These are phyloP conservation scores for Drosophila albomicans DNA, from an alignment of 1,140 invertebrate species.

Conservation along the genomic window DNA sequence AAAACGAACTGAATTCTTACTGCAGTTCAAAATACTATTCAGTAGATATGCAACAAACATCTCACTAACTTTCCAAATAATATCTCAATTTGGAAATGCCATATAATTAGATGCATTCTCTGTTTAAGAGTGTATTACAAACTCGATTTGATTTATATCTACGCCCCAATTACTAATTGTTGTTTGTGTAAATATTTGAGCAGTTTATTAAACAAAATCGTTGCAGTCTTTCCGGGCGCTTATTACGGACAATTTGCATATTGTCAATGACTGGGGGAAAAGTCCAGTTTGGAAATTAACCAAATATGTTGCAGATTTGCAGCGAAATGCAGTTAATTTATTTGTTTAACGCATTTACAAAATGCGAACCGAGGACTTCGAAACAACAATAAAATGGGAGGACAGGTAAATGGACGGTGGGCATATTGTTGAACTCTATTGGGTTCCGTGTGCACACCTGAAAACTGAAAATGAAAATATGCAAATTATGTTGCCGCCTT, in stretches of 20 bases:
- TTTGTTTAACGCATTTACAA: conserved; percentile 68
- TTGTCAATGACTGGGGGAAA: conserved; percentile 15
- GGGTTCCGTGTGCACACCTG: conserved; percentile 14
- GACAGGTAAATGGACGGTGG: conserved; percentile 3
- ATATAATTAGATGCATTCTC: no score
- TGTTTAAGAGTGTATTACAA: not conserved
- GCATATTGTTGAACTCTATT: conserved; percentile 43
- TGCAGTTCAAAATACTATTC: no score
- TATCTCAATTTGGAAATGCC: no score
- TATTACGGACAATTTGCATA: conserved; percentile 60
- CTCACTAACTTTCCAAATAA: no score
- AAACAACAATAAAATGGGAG: not conserved
- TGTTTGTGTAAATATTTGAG: conserved; percentile 65
- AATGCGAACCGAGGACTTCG: not conserved
- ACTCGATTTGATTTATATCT: not conserved
- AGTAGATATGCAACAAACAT: no score
- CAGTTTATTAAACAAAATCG: conserved; percentile 70
- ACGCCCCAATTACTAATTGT: not conserved
- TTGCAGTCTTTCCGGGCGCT: conserved; percentile 39
- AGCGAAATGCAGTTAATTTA: conserved; percentile 70
- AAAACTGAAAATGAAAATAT: conserved; percentile 44
- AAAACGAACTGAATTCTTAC: no score
- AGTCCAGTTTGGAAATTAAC: conserved; percentile 68
- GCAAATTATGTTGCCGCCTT: conserved; percentile 44
- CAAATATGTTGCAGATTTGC: conserved; percentile 69